These are phyloP conservation scores for Drosophila sulfurigaster DNA, from an alignment of 1,140 invertebrate genomes.

Conservation along the genomic window DNA sequence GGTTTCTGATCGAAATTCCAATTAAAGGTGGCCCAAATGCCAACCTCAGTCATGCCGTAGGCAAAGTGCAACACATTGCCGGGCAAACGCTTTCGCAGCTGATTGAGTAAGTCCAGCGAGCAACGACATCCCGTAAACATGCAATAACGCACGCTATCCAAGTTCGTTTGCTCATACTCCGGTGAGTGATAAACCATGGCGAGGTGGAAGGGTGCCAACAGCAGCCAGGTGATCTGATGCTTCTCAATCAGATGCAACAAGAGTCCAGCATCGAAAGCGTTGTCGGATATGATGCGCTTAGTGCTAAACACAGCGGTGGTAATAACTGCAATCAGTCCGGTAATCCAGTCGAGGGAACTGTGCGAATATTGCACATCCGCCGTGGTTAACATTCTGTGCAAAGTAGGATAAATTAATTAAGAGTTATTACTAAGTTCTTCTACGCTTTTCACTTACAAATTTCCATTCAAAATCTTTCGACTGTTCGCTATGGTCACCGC, in stretches of 20 bases:
- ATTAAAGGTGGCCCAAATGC: conserved; percentile 15
- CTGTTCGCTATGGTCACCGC: conserved; percentile 90
- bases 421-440: neutral
- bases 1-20: conserved; percentile 33
- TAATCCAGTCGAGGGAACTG: conserved; percentile 51
- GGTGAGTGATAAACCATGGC: conserved; percentile 8
- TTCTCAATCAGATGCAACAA: conserved; percentile 27
- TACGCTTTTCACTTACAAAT: conserved; percentile 6
- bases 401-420: neutral
- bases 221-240: conserved; percentile 37
- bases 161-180: conserved; percentile 1
- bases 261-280: conserved; percentile 24
- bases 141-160: conserved; percentile 28
- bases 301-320: conserved; percentile 32
- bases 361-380: conserved; percentile 24
- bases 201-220: conserved; percentile 10
- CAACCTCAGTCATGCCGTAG: conserved; percentile 38
- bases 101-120: conserved; percentile 3
- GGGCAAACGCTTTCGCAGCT: conserved; percentile 23
- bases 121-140: conserved; percentile 26
- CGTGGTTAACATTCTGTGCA: conserved; percentile 2
- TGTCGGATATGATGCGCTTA: conserved; percentile 40
- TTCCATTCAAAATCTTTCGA: conserved; percentile 24
- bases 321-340: conserved; percentile 34
- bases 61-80: conserved; percentile 23